Evolutionary conservation across 1,140 invertebrate species (phyloP), one percentile per base, ranked within the genome.

Genomic region (Drosophila athabasca): DNA sequence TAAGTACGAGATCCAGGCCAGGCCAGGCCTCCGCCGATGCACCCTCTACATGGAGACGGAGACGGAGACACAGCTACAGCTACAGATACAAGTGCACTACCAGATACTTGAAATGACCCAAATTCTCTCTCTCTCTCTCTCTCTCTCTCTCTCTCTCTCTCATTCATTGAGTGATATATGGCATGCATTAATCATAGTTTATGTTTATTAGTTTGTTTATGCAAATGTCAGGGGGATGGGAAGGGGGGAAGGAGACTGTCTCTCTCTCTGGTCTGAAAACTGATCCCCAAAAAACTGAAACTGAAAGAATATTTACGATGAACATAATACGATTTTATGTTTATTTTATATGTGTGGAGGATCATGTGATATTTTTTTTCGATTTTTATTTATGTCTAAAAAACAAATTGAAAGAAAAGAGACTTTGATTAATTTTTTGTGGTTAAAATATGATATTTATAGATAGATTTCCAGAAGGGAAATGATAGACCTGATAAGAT

Each of bases 151-250:
- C 17, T 0, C 17, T 1, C 17, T 85, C 69, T 64, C 53, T 68
- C 53, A 55, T 73, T 73, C 39, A 75, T 79, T 88, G 83, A 88
- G 83, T 88, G 84, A 88, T 88, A 88, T 88, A 88, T 88, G 76
- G 35, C 67, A 62, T 79, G 83, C 83, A 88, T 88, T 88, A 83
- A 88, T 88, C 83, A 83, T 88, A 73, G 79, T 88, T 88, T 88
- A 89, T 88, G 83, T 87, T 88, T 76, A 88, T 70, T 66, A 49
- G 71, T 76, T 54, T 65, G 59, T 77, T 73, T 80, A 85, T 80
- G 62, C 80, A 80, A 80, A 85, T 64, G 13, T 19, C 17, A 19
- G 17, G 17, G 17, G 17, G 17, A 1, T 1, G 17, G 17, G 17
- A 1, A 19, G 5, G 3, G 0, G 0, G 24, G n/a, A n/a, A 4